Evolutionary conservation across 2,797 vertebrate genomes (phyloP), one percentile per base, ranked within the genome.

Genomic region (Pogonophryne albipinna): DNA sequence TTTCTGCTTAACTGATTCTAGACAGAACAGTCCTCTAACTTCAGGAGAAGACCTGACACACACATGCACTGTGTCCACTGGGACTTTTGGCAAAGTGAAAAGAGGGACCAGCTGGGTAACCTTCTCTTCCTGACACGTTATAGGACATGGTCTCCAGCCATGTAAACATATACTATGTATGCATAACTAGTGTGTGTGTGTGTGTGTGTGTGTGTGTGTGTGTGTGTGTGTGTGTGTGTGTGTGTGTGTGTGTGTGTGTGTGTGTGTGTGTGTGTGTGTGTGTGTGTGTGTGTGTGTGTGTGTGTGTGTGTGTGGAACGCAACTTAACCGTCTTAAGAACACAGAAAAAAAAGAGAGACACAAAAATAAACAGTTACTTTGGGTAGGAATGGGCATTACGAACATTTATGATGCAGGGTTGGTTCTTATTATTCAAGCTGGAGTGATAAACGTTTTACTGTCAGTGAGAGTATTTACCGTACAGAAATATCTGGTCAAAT

Each of bases 101-200:
- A 83, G 67, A 72, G 45, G 63, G 58, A 89, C 58, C 86, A 86
- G 86, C 85, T 93, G 85, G 78, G 83, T 73, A 83, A 61, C 41
- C 19, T 72, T 80, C 65, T 77, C 60, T 46, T 59, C 42, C 66
- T 78, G 74, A 87, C 41, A 83, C 76, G 73, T 79, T 84, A 71
- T 23, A 66, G 56, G 52, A 76, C 19, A 38, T 50, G 56, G 51
- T 82, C 70, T 84, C 64, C 56, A 71, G 80, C 59, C 75, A 85
- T 82, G 50, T 75, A 71, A 78, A 84, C 73, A 84, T 51, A 57
- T 56, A 46, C 15, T 19, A 19, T 53, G 34, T 10, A 27, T 47
- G 44, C 31, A 47, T 20, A 56, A 27, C n/a, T n/a, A n/a, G n/a
- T n/a, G 20, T 20, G 2, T 23, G 23, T 23, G 23, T 23, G 23